Conservation (phyloP, 2,888 invertebrate genomes). For the Allophyes oxyacanthae region DNA sequence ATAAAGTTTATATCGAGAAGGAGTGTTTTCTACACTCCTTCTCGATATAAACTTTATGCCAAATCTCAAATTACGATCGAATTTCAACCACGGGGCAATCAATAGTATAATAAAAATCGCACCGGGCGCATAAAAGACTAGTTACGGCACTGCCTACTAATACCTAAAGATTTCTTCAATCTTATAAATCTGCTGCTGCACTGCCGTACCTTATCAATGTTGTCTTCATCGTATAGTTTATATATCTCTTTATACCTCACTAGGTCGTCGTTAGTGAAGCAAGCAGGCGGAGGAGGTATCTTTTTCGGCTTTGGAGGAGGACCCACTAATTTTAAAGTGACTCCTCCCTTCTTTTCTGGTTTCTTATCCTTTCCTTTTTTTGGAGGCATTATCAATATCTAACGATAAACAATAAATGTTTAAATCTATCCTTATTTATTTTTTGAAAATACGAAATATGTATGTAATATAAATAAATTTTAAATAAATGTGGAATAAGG, state of each 20-base stretch:
- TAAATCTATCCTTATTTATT: neutral
- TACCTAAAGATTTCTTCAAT: too few species aligned
- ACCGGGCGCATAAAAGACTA: too few species aligned
- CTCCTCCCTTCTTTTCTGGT: conserved; percentile 40
- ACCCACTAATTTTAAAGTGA: conserved; percentile 36
- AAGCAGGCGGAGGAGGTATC: conserved; percentile 80
- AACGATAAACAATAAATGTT: neutral
- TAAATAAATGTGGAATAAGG: too few species aligned
- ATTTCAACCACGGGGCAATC: too few species aligned
- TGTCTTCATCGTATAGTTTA: conserved; percentile 77
- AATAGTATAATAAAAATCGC: too few species aligned
- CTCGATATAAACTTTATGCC: too few species aligned
- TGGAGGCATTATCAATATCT: conserved; percentile 63
- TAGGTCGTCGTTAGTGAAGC: conserved; percentile 76
- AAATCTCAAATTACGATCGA: too few species aligned
- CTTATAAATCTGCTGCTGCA: too few species aligned
- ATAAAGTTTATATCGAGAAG: too few species aligned
- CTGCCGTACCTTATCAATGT: conserved; percentile 82
- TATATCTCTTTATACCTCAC: conserved; percentile 76
- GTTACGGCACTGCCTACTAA: too few species aligned
- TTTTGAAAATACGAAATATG: neutral
- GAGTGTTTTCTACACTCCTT: too few species aligned
- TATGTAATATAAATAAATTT: too few species aligned
- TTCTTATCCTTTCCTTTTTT: conserved; percentile 67
- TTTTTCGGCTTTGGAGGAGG: conserved; percentile 78